Evolutionary conservation across 2,888 invertebrate species (phyloP), one percentile per base, ranked within the genome.

Genomic region (Liodrosophila aerea): DNA sequence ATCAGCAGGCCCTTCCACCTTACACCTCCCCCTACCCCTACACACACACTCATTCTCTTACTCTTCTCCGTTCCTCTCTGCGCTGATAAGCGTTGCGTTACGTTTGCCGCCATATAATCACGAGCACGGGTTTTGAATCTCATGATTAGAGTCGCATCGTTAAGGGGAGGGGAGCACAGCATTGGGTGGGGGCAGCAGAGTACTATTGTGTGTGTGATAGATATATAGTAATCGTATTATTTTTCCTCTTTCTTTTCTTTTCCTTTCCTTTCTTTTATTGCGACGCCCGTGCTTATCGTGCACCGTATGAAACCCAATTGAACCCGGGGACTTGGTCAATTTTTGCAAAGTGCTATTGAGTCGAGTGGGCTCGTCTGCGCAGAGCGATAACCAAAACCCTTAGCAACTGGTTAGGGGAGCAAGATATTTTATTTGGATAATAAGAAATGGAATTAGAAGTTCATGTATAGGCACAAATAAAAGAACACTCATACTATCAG

Each of bases 101-200:
- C 50, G 36, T 49, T n/a, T 71, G 54, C 56, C 68, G 58, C 70
- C 53, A 63, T 44, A 65, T 56, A 61, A 69, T 58, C 65, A 80
- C 53, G 46, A 76, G 80, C 80, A 85, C 81, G 84, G 46, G 83
- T 73, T 70, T 67, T 56, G 75, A 72, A 82, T 84, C 82, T 84
- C 53, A 68, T 84, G 82, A 85, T 84, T 74, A 84, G 78, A 44
- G 56, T 49, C 44, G 54, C 51, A 63, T 41, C 41, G 31, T 54
- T 47, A 33, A 47, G 40, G n/a, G 30, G 8, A 22, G 13, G 9
- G 13, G 29, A 5, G n/a, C n/a, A n/a, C n/a, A 34, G 46, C n/a
- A n/a, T n/a, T n/a, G 11, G 27, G 43, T 5, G n/a, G 18, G 31
- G n/a, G 15, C 41, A 34, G 71, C 65, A 68, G 40, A 40, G 31